phyloP scores from a whole-genome alignment of 2,113 vertebrate species.

The Pantherophis guttatus region DNA sequence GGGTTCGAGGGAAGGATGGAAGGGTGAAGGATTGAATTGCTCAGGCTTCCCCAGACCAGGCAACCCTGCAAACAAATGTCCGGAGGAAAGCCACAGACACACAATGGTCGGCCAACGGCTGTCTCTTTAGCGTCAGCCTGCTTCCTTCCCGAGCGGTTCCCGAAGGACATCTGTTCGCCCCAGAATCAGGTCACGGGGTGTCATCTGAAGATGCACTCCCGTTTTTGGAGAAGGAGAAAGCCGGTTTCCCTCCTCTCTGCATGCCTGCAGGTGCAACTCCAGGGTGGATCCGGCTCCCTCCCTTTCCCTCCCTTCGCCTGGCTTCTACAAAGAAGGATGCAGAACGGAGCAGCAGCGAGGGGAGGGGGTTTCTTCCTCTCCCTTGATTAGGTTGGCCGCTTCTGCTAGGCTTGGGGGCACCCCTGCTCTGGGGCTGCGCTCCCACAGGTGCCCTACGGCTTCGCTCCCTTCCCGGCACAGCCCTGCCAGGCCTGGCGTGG shows the following conservation, averaged over 20 bases:
- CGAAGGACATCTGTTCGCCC: neutral
- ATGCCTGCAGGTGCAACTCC: neutral
- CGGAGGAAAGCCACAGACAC: no score
- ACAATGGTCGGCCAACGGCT: neutral
- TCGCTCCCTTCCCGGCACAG: no score
- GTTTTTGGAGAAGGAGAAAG: neutral
- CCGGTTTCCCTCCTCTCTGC: no score
- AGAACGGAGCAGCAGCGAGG: neutral
- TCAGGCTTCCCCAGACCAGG: neutral
- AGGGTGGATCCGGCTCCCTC: neutral
- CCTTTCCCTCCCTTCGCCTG: neutral
- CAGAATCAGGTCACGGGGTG: no score
- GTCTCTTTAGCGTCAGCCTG: neutral
- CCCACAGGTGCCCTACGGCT: no score
- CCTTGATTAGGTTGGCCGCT: neutral
- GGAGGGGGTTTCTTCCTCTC: no score
- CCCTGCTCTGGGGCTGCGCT: rapidly evolving
- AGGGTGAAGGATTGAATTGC: neutral
- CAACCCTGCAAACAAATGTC: neutral
- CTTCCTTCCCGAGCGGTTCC: neutral
- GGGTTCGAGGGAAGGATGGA: neutral
- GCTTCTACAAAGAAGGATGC: neutral
- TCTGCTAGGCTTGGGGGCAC: neutral
- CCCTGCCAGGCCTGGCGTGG: neutral
- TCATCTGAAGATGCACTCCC: neutral